These are phyloP conservation scores for Poeciliopsis paucimaculata DNA, from an alignment of 2,797 vertebrate species.

Conservation along the genomic window DNA sequence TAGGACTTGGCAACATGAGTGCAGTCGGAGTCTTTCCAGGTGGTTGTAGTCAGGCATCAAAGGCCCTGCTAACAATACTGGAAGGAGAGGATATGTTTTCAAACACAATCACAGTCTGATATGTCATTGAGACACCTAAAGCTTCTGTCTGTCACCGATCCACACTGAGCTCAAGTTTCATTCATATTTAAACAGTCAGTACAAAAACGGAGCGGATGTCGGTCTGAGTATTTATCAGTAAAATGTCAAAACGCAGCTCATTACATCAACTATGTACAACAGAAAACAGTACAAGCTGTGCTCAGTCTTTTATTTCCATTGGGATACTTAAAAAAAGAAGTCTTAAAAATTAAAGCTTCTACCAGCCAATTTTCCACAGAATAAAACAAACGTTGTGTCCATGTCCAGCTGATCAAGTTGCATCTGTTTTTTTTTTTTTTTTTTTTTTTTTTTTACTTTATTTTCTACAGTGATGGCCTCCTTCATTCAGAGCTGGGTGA, in stretches of 20 bases:
- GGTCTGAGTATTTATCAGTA: slow-evolving; percentile 33
- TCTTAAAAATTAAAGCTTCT: slow-evolving; percentile 40
- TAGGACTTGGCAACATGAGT: slow-evolving; percentile 67
- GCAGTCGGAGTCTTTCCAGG: slow-evolving; percentile 75
- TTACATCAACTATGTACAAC: slow-evolving; percentile 74
- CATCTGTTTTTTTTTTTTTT: background rate
- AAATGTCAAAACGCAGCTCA: slow-evolving; percentile 56
- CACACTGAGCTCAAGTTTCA: slow-evolving; percentile 46
- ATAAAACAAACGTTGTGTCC: slow-evolving; percentile 17
- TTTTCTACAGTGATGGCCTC: background rate
- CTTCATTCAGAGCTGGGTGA: slow-evolving; percentile 91
- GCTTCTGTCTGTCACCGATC: slow-evolving; percentile 54
- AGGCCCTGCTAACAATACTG: slow-evolving; percentile 65
- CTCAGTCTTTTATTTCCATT: slow-evolving; percentile 54
- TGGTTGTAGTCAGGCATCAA: slow-evolving; percentile 73
- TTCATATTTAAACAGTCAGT: slow-evolving; percentile 40
- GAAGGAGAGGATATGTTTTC: slow-evolving; percentile 56
- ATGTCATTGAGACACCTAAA: slow-evolving; percentile 46
- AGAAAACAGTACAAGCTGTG: slow-evolving; percentile 48
- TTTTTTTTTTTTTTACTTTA: background rate
- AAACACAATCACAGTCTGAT: slow-evolving; percentile 62
- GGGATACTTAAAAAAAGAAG: slow-evolving; percentile 28
- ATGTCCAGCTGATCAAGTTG: slow-evolving; percentile 43
- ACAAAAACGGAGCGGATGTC: slow-evolving; percentile 23
- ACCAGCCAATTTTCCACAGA: slow-evolving; percentile 38